Percentiles rank a stretch among this genome's conserved stretches.
phyloP scores from a whole-genome alignment of 2,888 invertebrate species.

The Meiosimyza decipiens region DNA sequence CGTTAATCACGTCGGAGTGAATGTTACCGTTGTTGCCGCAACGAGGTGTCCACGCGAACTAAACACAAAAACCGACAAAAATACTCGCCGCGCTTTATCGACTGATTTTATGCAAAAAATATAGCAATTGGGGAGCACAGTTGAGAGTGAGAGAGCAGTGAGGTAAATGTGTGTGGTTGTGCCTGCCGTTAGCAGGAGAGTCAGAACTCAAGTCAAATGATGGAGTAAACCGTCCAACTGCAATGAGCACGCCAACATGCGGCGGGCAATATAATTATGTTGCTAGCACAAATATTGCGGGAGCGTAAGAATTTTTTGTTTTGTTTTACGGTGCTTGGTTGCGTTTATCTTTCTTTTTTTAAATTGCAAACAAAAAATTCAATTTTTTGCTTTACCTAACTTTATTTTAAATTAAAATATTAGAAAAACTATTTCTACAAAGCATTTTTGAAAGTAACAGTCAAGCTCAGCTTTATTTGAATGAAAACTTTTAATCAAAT shows the following conservation, averaged over 20 bases:
- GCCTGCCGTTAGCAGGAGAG: no score
- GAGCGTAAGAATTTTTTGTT: neutral
- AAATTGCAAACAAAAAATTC: neutral
- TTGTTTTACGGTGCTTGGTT: neutral
- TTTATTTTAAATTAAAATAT: neutral
- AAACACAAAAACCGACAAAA: slow-evolving; percentile 16
- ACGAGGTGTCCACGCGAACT: slow-evolving; percentile 31
- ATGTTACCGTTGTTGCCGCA: slow-evolving; percentile 1
- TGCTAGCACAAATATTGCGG: slow-evolving; percentile 1
- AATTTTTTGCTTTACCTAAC: no score
- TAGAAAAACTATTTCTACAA: neutral
- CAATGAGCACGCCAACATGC: neutral
- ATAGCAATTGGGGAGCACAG: no score
- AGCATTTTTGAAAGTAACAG: neutral
- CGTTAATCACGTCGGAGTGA: no score
- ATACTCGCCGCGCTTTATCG: slow-evolving; percentile 10
- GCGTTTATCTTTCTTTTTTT: neutral
- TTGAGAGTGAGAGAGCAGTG: no score
- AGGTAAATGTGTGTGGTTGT: no score
- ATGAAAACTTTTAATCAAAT: no score
- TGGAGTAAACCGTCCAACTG: neutral
- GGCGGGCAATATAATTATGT: neutral
- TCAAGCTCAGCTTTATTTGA: no score
- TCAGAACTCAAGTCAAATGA: neutral
- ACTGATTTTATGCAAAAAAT: slow-evolving; percentile 11